Evolutionary conservation across 1,140 invertebrate species (phyloP).

Genomic region (Leptonema lineaticorne): DNA sequence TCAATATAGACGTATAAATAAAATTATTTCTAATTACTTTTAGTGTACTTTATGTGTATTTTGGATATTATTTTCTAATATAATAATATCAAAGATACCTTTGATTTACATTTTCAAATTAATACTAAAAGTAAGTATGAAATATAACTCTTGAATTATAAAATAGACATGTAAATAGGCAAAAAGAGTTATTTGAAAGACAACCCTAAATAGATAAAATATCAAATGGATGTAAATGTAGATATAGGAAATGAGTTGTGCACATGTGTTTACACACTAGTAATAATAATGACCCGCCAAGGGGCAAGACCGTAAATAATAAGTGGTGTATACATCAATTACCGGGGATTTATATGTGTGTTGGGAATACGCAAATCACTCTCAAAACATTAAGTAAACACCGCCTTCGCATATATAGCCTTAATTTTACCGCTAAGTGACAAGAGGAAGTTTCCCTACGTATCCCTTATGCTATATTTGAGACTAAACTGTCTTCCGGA

Average conservation of each 20-base stretch:
- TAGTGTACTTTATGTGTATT: too few relatives aligned
- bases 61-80: too few relatives aligned
- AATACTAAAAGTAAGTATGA: too few relatives aligned
- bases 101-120: too few relatives aligned
- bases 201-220: too few relatives aligned
- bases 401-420: not conserved
- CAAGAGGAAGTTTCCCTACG: not conserved
- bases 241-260: not conserved
- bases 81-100: too few relatives aligned
- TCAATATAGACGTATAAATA: too few relatives aligned
- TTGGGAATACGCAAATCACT: conserved; percentile 9
- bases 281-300: not conserved
- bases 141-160: too few relatives aligned
- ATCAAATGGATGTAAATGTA: not conserved
- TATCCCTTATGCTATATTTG: not conserved
- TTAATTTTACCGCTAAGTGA: conserved; percentile 21
- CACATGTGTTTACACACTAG: not conserved
- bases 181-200: too few relatives aligned
- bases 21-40: too few relatives aligned
- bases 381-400: conserved; percentile 21
- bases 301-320: conserved; percentile 9
- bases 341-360: not conserved
- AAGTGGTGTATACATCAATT: conserved; percentile 10
- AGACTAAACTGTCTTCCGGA: too few relatives aligned
- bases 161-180: too few relatives aligned